Evolutionary conservation across 2,888 invertebrate species (phyloP).

Genomic region (Tipula vernalis): DNA sequence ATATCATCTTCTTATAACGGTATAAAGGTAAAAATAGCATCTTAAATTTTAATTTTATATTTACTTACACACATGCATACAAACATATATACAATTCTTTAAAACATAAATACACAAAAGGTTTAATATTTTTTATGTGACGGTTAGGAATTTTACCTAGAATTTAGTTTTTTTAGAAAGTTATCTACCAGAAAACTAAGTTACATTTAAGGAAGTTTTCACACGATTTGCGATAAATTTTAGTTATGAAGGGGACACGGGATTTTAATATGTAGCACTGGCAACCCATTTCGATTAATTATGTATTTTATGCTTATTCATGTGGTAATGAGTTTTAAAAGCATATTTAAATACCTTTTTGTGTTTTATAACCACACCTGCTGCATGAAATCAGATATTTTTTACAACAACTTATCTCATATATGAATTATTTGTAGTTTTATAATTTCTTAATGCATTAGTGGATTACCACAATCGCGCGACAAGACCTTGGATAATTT

Average conservation of each 20-base stretch:
- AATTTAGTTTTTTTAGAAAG: not conserved
- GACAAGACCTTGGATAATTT: not conserved
- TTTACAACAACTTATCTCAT: not conserved
- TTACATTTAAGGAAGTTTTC: not conserved
- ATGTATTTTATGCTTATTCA: not conserved
- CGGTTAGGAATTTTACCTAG: not conserved
- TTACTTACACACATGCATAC: no score
- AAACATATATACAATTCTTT: not conserved
- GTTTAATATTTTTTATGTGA: not conserved
- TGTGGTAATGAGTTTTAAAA: not conserved
- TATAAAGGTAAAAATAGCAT: slow-evolving; percentile 5
- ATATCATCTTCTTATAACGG: not conserved
- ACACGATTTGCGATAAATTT: not conserved
- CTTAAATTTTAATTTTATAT: not conserved
- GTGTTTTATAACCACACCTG: not conserved
- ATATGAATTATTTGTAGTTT: not conserved
- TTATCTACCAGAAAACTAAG: not conserved
- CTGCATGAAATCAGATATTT: not conserved
- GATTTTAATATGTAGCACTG: not conserved
- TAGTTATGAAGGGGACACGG: not conserved
- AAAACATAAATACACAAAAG: not conserved
- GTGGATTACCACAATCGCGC: not conserved
- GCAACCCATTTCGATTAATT: not conserved
- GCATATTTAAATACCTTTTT: not conserved
- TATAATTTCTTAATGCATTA: not conserved